Conservation (phyloP, 2,888 invertebrate genomes). For the Sussaba pulchella region DNA sequence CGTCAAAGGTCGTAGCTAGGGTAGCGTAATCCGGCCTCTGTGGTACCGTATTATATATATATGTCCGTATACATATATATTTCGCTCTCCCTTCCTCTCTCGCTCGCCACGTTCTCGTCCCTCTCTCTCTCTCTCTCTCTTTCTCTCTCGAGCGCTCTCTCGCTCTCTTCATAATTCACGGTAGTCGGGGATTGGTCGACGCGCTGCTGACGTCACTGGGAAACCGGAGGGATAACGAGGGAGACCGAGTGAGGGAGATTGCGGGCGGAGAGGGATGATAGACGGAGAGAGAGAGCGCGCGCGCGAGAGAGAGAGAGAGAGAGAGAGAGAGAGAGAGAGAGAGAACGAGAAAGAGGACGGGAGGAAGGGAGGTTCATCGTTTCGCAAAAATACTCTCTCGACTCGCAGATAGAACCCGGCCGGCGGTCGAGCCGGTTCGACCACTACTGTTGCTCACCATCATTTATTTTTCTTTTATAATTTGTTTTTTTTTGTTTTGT, state of each 20-base stretch:
- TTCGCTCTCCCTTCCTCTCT: constrained; percentile 12
- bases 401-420: constrained; percentile 77
- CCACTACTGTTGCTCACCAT: constrained; percentile 66
- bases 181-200: constrained; percentile 77
- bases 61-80: not conserved
- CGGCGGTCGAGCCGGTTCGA: constrained; percentile 75
- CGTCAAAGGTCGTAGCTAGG: constrained; percentile 71
- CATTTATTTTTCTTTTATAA: constrained; percentile 42
- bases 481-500: constrained; percentile 21
- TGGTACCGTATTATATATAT: constrained; percentile 64
- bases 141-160: constrained; percentile 56
- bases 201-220: constrained; percentile 79
- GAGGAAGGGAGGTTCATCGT: constrained; percentile 74
- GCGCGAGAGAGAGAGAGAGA: constrained; percentile 16
- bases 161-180: constrained; percentile 79
- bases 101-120: constrained; percentile 15
- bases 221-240: constrained; percentile 77
- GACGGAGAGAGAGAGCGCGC: constrained; percentile 30
- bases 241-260: constrained; percentile 63
- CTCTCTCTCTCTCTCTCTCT: constrained; percentile 62
- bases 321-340: constrained; percentile 31
- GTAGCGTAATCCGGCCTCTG: constrained; percentile 77
- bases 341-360: constrained; percentile 43
- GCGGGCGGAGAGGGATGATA: constrained; percentile 31
- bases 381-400: constrained; percentile 77